Conservation (phyloP, 2,113 vertebrate species). For the Pachycephala philippinensis region DNA sequence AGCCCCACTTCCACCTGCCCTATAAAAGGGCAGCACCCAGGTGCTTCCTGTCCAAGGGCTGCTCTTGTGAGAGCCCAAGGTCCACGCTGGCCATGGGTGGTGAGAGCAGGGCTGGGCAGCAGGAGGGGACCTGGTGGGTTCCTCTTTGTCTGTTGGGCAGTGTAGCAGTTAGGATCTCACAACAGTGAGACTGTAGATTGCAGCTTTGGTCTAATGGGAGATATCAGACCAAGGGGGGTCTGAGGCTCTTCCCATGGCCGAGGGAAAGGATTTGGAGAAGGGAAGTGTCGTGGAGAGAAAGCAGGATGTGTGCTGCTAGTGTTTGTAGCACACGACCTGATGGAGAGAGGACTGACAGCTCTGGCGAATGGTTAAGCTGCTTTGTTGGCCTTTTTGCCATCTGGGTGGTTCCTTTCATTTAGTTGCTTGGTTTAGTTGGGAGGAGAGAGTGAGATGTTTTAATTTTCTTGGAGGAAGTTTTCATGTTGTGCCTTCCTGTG, state of each 20-base stretch:
- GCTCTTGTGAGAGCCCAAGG: background rate
- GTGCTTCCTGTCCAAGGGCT: conserved; percentile 36
- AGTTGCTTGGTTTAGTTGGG: background rate
- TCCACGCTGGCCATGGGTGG: background rate
- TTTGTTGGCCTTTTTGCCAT: background rate
- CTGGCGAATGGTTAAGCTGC: background rate
- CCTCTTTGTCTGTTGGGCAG: fast-evolving
- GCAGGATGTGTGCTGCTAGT: background rate
- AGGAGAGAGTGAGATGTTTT: background rate
- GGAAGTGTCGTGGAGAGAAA: fast-evolving
- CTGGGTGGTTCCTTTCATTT: background rate
- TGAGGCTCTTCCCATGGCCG: background rate
- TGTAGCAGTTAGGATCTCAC: background rate
- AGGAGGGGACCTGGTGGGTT: background rate
- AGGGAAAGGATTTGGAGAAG: background rate
- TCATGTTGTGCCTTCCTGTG: background rate
- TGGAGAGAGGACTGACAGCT: background rate
- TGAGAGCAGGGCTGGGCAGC: background rate
- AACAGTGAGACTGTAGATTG: background rate
- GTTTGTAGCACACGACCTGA: background rate
- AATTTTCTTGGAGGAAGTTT: background rate
- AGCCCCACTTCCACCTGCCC: conserved; percentile 9
- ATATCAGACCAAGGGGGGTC: background rate
- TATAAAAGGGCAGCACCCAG: conserved; percentile 30
- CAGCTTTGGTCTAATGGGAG: background rate